These are phyloP conservation scores for Chloroceryle aenea DNA, from an alignment of 2,113 vertebrate genomes.

Conservation along the genomic window DNA sequence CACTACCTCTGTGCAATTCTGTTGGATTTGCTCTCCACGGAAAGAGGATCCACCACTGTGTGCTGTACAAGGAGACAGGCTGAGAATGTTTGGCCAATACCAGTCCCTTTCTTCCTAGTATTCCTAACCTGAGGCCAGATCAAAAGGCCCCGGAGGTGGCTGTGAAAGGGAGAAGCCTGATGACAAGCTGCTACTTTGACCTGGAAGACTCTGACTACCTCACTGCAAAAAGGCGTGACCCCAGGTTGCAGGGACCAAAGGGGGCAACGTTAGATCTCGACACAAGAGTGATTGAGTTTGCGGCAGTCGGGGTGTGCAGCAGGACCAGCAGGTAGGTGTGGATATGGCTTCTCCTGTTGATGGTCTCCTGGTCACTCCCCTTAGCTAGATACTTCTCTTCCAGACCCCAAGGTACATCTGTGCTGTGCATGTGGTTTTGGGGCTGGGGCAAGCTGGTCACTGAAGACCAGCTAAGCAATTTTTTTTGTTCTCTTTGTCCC, in stretches of 20 bases:
- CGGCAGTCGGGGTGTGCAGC: conserved; percentile 72
- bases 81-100: neutral
- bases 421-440: neutral
- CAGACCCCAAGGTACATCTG: neutral
- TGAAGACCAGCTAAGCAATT: neutral
- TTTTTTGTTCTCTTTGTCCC: neutral
- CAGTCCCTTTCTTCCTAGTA: conserved; percentile 67
- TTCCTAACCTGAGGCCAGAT: conserved; percentile 81
- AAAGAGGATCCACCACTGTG: neutral
- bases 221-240: conserved; percentile 45
- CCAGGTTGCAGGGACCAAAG: conserved; percentile 57
- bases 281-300: conserved; percentile 86
- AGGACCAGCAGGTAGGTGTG: conserved; percentile 74
- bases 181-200: conserved; percentile 86
- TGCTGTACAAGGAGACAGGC: neutral
- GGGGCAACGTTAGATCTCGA: conserved; percentile 64
- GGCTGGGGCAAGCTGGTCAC: neutral
- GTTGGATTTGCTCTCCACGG: neutral
- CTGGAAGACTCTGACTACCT: conserved; percentile 88
- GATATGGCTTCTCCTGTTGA: neutral
- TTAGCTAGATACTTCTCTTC: neutral
- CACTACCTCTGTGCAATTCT: neutral
- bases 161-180: conserved; percentile 78
- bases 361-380: neutral
- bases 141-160: conserved; percentile 70